Base-by-base conservation (phyloP, 2,888 invertebrate genomes). In the Agonopterix subpropinquella region DNA sequence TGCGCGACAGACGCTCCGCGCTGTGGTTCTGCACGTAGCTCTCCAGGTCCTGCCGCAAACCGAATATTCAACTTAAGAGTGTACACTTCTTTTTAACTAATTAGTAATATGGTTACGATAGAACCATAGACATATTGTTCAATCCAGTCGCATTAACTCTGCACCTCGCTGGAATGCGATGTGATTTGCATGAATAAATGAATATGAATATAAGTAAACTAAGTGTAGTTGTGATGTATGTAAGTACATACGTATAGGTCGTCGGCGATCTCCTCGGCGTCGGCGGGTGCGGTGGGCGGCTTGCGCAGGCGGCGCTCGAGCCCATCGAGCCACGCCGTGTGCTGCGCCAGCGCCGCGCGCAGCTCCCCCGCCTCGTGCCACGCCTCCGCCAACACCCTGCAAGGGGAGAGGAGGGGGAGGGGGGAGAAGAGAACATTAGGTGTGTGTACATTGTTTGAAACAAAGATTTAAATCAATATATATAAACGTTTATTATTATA, bases 221-320 rank as follows among this genome's bases (percentile, higher is more conserved):
- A 18, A 18, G 3, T 2, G 18, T 18, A 18, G 18, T 18, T 2
- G 1, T 2, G 18, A 18, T 18, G 18, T 18, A 18, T 2, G 18
- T 18, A 18, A 4, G 18, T 18, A 13, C 76, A 62, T 43, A 80
- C 83, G 61, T 96, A 96, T 42, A 97, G 90, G 71, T 96, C 95
- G 73, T 96, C 97, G 37, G 96, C 95, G 57, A 96, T 93, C 84
- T 97, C 97, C 86, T 98, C 97, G 1, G 97, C 96, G 86, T 98
- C 98, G 36, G 93, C 95, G 53, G 92, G 92, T 70, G 89, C 90
- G n/a, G 37, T 10, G 64, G 92, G 90, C 2, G 92, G 92, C 42
- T 93, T 91, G 58, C 93, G 92, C 61, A 97, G 89, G 55, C 94
- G 92, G 50, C 94, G 93, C 73, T 94, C 93, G 64, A 97, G 85